phyloP scores from a whole-genome alignment of 2,888 invertebrate species.

The Eucriotettix oculatus region DNA sequence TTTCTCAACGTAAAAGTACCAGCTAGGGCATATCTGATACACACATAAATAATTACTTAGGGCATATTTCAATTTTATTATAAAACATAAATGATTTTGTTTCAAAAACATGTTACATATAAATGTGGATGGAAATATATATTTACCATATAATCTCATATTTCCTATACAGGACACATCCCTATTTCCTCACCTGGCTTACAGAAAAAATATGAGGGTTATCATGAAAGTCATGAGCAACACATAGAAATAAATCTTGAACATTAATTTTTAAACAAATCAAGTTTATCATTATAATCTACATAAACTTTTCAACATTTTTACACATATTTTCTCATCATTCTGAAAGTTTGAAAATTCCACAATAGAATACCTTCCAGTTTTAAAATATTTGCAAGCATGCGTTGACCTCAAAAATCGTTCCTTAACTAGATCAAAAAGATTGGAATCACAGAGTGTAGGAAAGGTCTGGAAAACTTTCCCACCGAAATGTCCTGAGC shows the following conservation, averaged over 20 bases:
- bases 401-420: too few relatives aligned
- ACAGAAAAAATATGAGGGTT: neutral
- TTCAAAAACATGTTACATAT: too few relatives aligned
- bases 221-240: neutral
- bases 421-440: neutral
- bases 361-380: neutral
- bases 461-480: neutral
- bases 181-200: too few relatives aligned
- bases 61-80: too few relatives aligned
- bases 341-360: neutral
- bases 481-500: neutral
- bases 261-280: neutral
- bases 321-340: neutral
- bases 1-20: too few relatives aligned
- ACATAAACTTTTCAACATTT: neutral
- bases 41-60: too few relatives aligned
- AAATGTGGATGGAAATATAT: too few relatives aligned
- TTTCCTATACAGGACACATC: too few relatives aligned
- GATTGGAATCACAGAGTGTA: neutral
- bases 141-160: too few relatives aligned
- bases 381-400: neutral
- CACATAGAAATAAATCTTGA: neutral
- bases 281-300: neutral
- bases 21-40: too few relatives aligned
- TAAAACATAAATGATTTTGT: too few relatives aligned